Conservation (phyloP, 2,888 invertebrate species). For the Vesta saturnalis region DNA sequence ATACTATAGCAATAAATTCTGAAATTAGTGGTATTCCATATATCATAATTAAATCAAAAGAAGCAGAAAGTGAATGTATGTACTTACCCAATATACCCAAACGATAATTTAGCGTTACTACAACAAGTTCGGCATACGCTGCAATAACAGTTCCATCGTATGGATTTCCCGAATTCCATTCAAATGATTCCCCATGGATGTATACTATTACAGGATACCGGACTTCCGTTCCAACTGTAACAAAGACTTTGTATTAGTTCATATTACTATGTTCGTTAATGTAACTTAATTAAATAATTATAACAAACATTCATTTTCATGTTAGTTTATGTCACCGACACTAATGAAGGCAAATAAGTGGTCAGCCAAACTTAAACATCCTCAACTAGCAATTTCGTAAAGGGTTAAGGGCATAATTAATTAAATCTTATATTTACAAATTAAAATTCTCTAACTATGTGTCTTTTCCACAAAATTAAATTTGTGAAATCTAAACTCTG, state of each 20-base stretch:
- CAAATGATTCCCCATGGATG: conserved; percentile 89
- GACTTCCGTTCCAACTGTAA: conserved; percentile 66
- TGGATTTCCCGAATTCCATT: conserved; percentile 96
- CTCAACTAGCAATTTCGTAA: too few relatives aligned
- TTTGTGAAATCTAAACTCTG: too few relatives aligned
- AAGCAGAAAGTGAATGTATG: background rate
- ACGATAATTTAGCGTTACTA: conserved; percentile 96
- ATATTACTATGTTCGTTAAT: conserved; percentile 4
- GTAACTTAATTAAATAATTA: conserved; percentile 7
- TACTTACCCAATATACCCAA: conserved; percentile 85
- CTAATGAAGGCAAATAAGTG: conserved; percentile 7
- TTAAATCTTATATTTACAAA: too few relatives aligned
- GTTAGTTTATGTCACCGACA: background rate
- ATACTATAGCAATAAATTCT: background rate
- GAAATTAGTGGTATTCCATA: background rate
- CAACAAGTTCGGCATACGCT: conserved; percentile 90
- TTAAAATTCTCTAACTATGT: too few relatives aligned
- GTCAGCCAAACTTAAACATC: conserved; percentile 19
- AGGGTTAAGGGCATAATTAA: background rate
- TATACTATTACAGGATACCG: conserved; percentile 82
- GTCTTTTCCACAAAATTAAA: too few relatives aligned
- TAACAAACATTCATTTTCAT: background rate
- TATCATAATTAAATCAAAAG: background rate
- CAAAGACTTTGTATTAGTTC: conserved; percentile 22
- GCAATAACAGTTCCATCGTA: conserved; percentile 96